Percentiles rank a stretch among this genome's conserved stretches.
Evolutionary conservation across 2,888 invertebrate species (phyloP).

Genomic region (Morpho helenor): DNA sequence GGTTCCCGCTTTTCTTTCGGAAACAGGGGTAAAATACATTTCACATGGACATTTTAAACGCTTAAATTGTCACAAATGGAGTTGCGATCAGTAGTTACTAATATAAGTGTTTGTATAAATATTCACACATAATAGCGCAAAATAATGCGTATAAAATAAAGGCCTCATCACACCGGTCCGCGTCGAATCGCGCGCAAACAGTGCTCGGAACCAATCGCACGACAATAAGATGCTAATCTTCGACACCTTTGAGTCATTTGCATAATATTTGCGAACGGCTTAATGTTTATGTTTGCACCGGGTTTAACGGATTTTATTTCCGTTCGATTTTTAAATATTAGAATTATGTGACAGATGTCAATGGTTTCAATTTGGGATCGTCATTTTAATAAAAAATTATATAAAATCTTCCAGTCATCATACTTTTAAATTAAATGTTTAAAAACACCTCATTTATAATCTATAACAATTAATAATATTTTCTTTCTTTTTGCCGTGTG

Average conservation of each 20-base stretch:
- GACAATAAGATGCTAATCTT: slow-evolving; percentile 76
- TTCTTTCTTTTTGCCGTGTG: too few species aligned
- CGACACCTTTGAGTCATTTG: slow-evolving; percentile 68
- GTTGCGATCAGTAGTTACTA: neutral
- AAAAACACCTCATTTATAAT: too few species aligned
- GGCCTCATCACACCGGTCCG: slow-evolving; percentile 52
- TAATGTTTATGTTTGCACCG: slow-evolving; percentile 31
- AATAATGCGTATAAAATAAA: slow-evolving; percentile 27
- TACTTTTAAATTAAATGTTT: too few species aligned
- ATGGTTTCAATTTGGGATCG: too few species aligned
- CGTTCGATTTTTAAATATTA: neutral
- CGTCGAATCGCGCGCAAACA: slow-evolving; percentile 22
- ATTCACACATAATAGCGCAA: slow-evolving; percentile 5
- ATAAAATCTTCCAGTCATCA: too few species aligned
- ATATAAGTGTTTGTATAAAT: neutral
- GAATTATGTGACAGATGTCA: too few species aligned
- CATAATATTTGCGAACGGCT: slow-evolving; percentile 54
- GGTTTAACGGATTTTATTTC: slow-evolving; percentile 4
- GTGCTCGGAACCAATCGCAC: slow-evolving; percentile 52
- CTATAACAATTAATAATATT: too few species aligned
- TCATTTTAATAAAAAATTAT: too few species aligned
- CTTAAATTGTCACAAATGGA: neutral
- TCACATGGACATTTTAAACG: neutral
- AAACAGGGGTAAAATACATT: too few species aligned
- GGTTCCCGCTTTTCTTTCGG: too few species aligned